Conservation (phyloP, 1,140 invertebrate species). For the Tetramorium parvispinum region DNA sequence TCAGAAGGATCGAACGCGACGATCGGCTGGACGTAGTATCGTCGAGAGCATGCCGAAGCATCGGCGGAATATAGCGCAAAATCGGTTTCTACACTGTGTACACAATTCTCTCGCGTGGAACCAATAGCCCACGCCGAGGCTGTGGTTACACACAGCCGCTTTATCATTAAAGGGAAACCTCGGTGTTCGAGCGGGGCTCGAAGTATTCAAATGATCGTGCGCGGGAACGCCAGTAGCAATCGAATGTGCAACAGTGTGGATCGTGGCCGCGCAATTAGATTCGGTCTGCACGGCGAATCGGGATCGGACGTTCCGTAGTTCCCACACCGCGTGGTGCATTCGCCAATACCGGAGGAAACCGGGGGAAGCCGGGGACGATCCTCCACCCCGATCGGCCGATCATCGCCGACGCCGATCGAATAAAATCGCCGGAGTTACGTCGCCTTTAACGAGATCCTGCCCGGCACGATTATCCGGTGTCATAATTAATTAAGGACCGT, state of each 20-base stretch:
- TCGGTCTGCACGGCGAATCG: constrained; percentile 54
- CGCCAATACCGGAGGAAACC: background rate
- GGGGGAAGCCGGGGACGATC: background rate
- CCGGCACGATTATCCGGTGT: constrained; percentile 27
- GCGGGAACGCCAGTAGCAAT: constrained; percentile 51
- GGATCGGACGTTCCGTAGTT: constrained; percentile 53
- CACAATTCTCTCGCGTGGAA: constrained; percentile 62
- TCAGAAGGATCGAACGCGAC: constrained; percentile 7
- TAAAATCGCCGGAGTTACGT: constrained; percentile 26
- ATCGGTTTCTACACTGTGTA: constrained; percentile 56
- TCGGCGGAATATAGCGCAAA: constrained; percentile 6
- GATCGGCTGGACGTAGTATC: background rate
- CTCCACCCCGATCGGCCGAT: background rate
- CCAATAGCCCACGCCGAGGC: constrained; percentile 37
- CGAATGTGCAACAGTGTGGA: constrained; percentile 61
- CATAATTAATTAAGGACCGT: constrained; percentile 35
- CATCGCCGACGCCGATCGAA: background rate
- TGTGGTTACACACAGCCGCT: constrained; percentile 54
- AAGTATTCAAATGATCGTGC: constrained; percentile 55
- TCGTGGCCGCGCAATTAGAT: constrained; percentile 55
- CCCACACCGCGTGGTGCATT: constrained; percentile 35
- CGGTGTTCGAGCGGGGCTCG: constrained; percentile 13
- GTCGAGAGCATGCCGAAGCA: background rate
- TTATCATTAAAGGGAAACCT: constrained; percentile 54
- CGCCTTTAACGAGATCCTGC: constrained; percentile 16